phyloP scores from a whole-genome alignment of 1,140 invertebrate species.

The Parasteatoda tepidariorum region DNA sequence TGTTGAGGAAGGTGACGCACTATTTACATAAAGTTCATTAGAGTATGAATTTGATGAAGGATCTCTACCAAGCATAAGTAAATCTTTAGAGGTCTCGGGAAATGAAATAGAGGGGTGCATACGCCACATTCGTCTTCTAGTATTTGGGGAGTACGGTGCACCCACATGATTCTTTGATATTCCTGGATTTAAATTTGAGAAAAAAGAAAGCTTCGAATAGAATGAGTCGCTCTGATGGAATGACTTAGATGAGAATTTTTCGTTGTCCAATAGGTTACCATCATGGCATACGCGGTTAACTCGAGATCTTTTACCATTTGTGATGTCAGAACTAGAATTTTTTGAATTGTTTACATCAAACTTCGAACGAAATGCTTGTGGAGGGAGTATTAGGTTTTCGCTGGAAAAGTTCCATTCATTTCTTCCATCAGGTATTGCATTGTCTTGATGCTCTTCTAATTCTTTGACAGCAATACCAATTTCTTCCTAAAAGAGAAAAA shows the following conservation, averaged over 20 bases:
- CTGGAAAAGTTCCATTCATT: not conserved
- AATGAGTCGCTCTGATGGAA: not conserved
- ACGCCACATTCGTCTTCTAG: slow-evolving; percentile 23
- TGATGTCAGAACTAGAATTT: not conserved
- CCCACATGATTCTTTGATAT: not conserved
- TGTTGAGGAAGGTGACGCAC: not conserved
- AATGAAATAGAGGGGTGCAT: slow-evolving; percentile 54
- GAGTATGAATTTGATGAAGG: not conserved
- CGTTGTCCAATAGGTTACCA: slow-evolving; percentile 20
- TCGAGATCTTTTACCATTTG: not conserved
- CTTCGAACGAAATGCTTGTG: slow-evolving; percentile 14
- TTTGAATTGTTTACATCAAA: not conserved
- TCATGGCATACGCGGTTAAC: slow-evolving; percentile 47
- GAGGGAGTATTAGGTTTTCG: slow-evolving; percentile 35
- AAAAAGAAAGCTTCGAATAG: slow-evolving; percentile 10
- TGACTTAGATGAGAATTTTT: not conserved
- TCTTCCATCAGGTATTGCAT: not conserved
- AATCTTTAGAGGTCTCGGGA: slow-evolving; percentile 53
- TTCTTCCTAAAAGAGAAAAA: slow-evolving; percentile 39
- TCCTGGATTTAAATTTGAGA: slow-evolving; percentile 14
- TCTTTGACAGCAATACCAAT: slow-evolving; percentile 45
- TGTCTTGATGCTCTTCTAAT: slow-evolving; percentile 27
- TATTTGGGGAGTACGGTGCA: slow-evolving; percentile 27
- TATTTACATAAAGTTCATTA: not conserved
- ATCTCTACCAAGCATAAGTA: slow-evolving; percentile 23